Conservation (phyloP, 2,113 vertebrate genomes). For the Tachuris rubrigastra region DNA sequence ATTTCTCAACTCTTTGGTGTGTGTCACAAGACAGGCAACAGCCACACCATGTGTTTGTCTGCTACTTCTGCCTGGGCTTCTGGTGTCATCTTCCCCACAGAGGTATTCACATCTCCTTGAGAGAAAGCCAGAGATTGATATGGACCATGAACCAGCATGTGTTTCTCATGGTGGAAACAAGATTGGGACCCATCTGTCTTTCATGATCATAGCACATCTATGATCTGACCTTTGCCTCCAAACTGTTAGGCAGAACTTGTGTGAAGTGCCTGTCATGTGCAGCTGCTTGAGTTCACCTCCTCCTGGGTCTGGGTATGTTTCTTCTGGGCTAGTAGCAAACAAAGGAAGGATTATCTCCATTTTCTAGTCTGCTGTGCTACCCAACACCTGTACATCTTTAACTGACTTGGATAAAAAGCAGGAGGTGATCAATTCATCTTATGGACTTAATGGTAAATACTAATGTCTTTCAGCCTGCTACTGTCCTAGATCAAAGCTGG, state of each 20-base stretch:
- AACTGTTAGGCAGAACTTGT: background rate
- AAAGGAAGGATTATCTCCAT: background rate
- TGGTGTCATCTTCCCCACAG: background rate
- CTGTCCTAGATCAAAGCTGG: background rate
- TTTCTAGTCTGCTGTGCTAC: background rate
- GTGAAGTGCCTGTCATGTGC: background rate
- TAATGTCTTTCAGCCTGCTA: background rate
- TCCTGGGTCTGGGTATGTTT: background rate
- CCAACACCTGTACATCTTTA: background rate
- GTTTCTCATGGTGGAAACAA: background rate
- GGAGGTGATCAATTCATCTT: background rate
- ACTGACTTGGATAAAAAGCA: background rate
- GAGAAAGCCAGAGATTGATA: background rate
- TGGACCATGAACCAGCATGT: background rate
- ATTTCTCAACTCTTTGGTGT: background rate
- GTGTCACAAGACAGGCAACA: background rate
- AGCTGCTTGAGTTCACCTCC: background rate
- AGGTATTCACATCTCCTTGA: background rate
- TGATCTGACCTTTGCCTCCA: background rate
- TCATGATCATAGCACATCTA: accelerated
- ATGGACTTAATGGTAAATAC: background rate
- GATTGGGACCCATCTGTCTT: background rate
- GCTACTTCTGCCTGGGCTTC: background rate
- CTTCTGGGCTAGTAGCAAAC: background rate
- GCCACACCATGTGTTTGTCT: background rate